These are phyloP conservation scores for Bombus breviceps DNA, from an alignment of 1,140 invertebrate species.

Conservation along the genomic window DNA sequence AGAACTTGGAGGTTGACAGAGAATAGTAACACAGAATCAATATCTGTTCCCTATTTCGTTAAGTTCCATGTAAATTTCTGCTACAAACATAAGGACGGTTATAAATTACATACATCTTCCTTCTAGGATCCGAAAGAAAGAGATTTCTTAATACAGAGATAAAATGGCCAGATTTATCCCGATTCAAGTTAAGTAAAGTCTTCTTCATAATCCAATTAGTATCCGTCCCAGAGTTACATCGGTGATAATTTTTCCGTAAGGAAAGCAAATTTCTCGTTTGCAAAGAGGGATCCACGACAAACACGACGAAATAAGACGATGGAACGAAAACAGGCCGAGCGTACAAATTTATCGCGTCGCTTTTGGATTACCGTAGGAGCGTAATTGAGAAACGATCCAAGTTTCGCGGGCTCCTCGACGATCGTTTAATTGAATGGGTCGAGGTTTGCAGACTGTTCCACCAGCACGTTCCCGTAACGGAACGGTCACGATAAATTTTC, in stretches of 20 bases:
- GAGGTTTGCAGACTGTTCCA: not conserved
- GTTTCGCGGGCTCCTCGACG: slow-evolving; percentile 18
- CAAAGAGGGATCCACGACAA: not conserved
- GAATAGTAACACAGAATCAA: too few species aligned
- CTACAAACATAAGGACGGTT: too few species aligned
- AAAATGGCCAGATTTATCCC: not conserved
- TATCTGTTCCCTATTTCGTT: too few species aligned
- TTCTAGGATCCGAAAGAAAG: not conserved
- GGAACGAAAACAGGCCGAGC: slow-evolving; percentile 7
- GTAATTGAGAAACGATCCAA: slow-evolving; percentile 49
- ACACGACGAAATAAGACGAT: not conserved
- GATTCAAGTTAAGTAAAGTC: not conserved
- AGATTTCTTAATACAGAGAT: not conserved
- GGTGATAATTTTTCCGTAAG: not conserved
- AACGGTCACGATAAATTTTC: slow-evolving; percentile 26
- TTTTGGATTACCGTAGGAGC: not conserved
- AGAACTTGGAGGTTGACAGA: too few species aligned
- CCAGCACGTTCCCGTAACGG: not conserved
- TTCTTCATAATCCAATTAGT: slow-evolving; percentile 2
- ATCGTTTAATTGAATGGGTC: slow-evolving; percentile 32
- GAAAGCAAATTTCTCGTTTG: not conserved
- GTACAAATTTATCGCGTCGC: slow-evolving; percentile 15
- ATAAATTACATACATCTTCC: not conserved
- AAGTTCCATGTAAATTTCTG: too few species aligned
- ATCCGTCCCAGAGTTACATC: not conserved